Base-by-base conservation (phyloP, 2,888 invertebrate genomes). In the Leptinotarsa tumamoca region DNA sequence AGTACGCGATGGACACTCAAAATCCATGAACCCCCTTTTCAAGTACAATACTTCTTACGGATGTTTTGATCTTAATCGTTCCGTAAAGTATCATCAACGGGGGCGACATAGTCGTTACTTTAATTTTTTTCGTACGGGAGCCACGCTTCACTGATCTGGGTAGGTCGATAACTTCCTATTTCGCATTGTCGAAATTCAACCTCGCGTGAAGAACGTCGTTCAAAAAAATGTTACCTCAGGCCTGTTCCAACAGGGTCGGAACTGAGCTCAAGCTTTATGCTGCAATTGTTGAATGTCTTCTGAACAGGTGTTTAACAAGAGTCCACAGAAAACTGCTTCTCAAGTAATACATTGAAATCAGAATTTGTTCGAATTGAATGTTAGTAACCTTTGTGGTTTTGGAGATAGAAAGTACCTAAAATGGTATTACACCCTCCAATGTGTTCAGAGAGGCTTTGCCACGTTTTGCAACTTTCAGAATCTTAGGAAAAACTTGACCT, bases 121-220 rank as follows among this genome's bases (percentile, higher is more conserved):
- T 56, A 67, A 68, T 78, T 75, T 77, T 72, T 68, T 43, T 43
- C 56, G 56, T 63, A 71, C 67, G 72, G 80, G 80, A 79, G 75
- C 72, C 75, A 79, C 78, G 80, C 78, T 80, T 78, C 74, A 78
- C 71, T 69, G 78, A 70, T 74, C 71, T 75, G 74, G 77, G 75
- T 79, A 68, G 77, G 78, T 79, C 74, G 78, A 71, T 73, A 67
- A 78, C 79, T 79, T 79, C 79, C 79, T 76, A 76, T 78, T 77
- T 78, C 43, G 75, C 78, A 82, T 82, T 82, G 82, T 82, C 78
- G 67, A 75, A 78, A 79, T 52, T 61, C 81, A 78, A 67, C 80
- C 77, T 74, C 79, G 77, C 82, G 79, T 80, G 75, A 74, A 71
- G 50, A 68, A 66, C 54, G 52, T 4, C 67, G 21, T 58, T 56